These are phyloP conservation scores for Cephalopachus bancanus DNA, from an alignment of 2,797 vertebrate species.

Conservation along the genomic window DNA sequence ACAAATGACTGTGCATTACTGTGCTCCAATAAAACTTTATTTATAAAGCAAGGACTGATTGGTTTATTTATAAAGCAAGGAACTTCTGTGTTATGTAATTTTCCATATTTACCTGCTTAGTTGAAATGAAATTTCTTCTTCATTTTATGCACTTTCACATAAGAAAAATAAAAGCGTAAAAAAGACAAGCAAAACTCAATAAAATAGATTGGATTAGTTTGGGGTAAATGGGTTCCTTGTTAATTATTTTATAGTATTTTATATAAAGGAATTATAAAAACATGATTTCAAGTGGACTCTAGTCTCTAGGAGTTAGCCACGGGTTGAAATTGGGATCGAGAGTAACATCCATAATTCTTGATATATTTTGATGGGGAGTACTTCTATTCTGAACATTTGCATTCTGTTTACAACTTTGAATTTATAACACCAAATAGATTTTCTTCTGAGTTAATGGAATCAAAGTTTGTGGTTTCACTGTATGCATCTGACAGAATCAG, in stretches of 20 bases:
- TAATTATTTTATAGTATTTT: conserved; percentile 26
- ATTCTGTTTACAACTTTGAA: conserved; percentile 1
- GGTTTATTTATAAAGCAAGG: no score
- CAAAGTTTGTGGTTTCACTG: neutral
- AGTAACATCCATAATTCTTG: neutral
- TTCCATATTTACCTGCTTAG: conserved; percentile 27
- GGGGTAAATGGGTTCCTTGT: neutral
- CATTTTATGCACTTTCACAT: neutral
- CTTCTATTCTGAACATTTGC: conserved; percentile 39
- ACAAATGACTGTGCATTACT: neutral
- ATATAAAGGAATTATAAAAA: conserved; percentile 44
- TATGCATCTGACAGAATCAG: neutral
- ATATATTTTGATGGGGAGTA: neutral
- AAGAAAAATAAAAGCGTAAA: conserved; percentile 18
- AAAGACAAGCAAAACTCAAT: neutral
- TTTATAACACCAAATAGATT: conserved; percentile 27
- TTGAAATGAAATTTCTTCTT: conserved; percentile 56
- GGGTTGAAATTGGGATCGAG: neutral
- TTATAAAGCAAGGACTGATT: neutral
- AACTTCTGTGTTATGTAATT: neutral
- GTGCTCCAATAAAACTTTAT: neutral
- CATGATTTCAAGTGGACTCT: neutral
- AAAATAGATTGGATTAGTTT: neutral
- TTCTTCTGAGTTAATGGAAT: conserved; percentile 35
- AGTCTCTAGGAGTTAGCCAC: neutral